Percentiles rank a stretch among this genome's conserved stretches.
phyloP scores from a whole-genome alignment of 2,888 invertebrate species.

The Nemotelus pantherinus region DNA sequence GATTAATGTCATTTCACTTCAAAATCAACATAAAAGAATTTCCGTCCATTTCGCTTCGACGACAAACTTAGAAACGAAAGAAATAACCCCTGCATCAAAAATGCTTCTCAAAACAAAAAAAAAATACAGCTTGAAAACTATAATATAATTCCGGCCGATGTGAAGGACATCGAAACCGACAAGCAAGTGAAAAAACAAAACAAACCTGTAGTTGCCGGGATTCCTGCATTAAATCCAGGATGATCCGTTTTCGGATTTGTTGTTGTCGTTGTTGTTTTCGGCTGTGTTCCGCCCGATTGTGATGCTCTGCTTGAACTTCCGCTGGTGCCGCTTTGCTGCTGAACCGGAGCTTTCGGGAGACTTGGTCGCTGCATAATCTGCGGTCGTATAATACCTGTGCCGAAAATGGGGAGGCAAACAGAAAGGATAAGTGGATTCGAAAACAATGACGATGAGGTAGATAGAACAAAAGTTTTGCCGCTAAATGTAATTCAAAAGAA shows the following conservation, averaged over 20 bases:
- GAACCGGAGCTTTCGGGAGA: slow-evolving; percentile 68
- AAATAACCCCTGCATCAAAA: too few species aligned
- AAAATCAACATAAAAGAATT: too few species aligned
- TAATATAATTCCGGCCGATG: too few species aligned
- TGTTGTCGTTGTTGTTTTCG: slow-evolving; percentile 62
- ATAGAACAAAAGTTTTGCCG: background rate
- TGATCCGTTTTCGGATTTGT: slow-evolving; percentile 60
- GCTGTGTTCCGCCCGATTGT: background rate
- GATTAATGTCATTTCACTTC: too few species aligned
- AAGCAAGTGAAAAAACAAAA: background rate
- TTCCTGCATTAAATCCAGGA: slow-evolving; percentile 64
- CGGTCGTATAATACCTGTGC: slow-evolving; percentile 77
- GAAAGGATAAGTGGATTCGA: slow-evolving; percentile 12
- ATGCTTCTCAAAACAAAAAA: too few species aligned
- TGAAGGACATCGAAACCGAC: too few species aligned
- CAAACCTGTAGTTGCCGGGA: slow-evolving; percentile 63
- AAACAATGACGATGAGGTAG: slow-evolving; percentile 22
- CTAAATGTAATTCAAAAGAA: too few species aligned
- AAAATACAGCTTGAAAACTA: too few species aligned
- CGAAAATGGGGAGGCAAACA: slow-evolving; percentile 24
- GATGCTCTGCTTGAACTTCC: slow-evolving; percentile 36
- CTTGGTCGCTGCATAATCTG: slow-evolving; percentile 77
- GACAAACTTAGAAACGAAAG: too few species aligned
- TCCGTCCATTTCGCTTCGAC: too few species aligned
- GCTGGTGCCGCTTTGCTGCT: slow-evolving; percentile 46